These are phyloP conservation scores for Heliangelus exortis DNA, from an alignment of 2,797 vertebrate genomes.

Conservation along the genomic window DNA sequence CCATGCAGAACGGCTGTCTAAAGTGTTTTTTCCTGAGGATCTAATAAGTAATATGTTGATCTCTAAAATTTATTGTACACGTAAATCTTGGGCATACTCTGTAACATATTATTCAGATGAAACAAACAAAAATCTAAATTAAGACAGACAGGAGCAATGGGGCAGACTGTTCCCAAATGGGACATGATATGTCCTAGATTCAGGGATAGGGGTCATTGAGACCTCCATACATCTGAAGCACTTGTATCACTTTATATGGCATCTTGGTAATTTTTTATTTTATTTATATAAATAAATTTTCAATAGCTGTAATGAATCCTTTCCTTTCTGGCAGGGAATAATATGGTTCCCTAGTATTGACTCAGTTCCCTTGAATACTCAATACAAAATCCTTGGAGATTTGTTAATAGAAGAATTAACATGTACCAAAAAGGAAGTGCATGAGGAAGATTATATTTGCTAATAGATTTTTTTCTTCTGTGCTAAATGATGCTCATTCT, in stretches of 20 bases:
- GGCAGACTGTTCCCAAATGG: background rate
- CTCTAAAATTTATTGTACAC: background rate
- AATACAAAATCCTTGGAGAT: slow-evolving; percentile 44
- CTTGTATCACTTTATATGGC: background rate
- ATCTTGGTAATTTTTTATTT: background rate
- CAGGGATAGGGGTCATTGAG: background rate
- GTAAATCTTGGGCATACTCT: background rate
- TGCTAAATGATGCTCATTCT: slow-evolving; percentile 29
- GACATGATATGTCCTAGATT: background rate
- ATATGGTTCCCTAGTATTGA: slow-evolving; percentile 45
- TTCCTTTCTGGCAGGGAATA: slow-evolving; percentile 13
- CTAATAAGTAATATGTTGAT: background rate
- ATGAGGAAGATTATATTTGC: slow-evolving; percentile 53
- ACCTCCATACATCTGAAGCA: background rate
- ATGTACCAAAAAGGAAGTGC: slow-evolving; percentile 15
- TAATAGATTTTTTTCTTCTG: slow-evolving; percentile 18
- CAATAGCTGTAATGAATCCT: background rate
- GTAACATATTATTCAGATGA: background rate
- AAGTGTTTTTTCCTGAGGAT: background rate
- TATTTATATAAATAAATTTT: background rate
- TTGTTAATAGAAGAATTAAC: slow-evolving; percentile 50
- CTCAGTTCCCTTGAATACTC: slow-evolving; percentile 45
- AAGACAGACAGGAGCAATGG: background rate
- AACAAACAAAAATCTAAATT: background rate
- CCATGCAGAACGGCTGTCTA: background rate